Evolutionary conservation across 2,888 invertebrate genomes (phyloP).

Genomic region (Amblyjoppa fuscipennis): DNA sequence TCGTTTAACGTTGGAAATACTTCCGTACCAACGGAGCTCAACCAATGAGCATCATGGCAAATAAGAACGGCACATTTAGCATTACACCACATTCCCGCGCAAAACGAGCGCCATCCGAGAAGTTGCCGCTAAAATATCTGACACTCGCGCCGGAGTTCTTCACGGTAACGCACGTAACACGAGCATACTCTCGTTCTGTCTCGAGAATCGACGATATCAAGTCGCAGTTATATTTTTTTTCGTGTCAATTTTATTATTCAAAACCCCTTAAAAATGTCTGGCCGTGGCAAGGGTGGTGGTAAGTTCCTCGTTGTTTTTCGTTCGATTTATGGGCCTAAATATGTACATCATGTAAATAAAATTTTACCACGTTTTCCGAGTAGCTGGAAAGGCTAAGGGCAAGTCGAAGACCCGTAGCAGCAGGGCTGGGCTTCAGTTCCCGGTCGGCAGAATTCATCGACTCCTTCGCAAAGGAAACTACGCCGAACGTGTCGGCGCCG

Average conservation of each 20-base stretch:
- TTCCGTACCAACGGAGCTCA: too few relatives aligned
- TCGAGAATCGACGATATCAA: slow-evolving; percentile 35
- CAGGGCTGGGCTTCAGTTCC: slow-evolving; percentile 87
- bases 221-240: slow-evolving; percentile 39
- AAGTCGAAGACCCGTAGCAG: slow-evolving; percentile 85
- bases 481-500: slow-evolving; percentile 87
- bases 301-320: slow-evolving; percentile 35
- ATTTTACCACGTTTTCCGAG: slow-evolving; percentile 6
- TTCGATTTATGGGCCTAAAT: not conserved
- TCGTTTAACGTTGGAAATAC: too few relatives aligned
- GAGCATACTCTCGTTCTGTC: slow-evolving; percentile 66
- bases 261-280: slow-evolving; percentile 73
- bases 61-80: not conserved
- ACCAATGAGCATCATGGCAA: too few relatives aligned
- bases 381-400: slow-evolving; percentile 78
- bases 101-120: slow-evolving; percentile 73
- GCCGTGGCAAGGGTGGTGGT: slow-evolving; percentile 80
- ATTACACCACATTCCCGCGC: slow-evolving; percentile 76
- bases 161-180: slow-evolving; percentile 13
- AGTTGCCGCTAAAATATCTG: slow-evolving; percentile 78
- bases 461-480: slow-evolving; percentile 88
- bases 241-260: not conserved
- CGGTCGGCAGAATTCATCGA: slow-evolving; percentile 87
- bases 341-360: not conserved
- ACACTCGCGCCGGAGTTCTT: slow-evolving; percentile 72